Evolutionary conservation across 1,140 invertebrate genomes (phyloP), one percentile per base, ranked within the genome.

Genomic region (Bombus pascuorum): DNA sequence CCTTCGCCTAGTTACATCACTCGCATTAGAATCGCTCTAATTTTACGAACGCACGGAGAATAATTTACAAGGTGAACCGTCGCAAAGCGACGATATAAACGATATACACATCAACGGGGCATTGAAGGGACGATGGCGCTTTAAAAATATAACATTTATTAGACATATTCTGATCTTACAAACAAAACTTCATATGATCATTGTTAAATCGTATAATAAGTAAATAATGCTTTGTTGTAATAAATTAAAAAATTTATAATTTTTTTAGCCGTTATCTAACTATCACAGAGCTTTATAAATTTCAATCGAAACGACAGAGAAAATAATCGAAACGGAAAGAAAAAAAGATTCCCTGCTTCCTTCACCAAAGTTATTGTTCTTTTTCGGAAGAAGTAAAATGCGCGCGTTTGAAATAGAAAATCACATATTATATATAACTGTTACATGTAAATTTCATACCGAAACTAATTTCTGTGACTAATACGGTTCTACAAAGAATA

Each of bases 141-240:
- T 81, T 44, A 86, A 92, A 92, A 92, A 92, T 92, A 90, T 87
- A 92, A 92, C 83, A 80, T 92, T 92, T 92, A 92, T 92, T 92
- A 68, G 47, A 88, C 34, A 83, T 85, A 68, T n/a, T 87, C 57
- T 86, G 37, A 85, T 87, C 83, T 70, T 81, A 82, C 90, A 87
- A 90, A 86, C 73, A 83, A 90, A 90, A 88, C 82, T 85, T 78
- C 44, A 77, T 83, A 83, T 71, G 68, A 9, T 81, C 53, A 44
- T 34, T 53, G 28, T 37, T 42, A 37, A 62, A 79, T 79, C 15
- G 47, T n/a, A 10, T 77, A 62, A 15, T 65, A 39, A 66, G 39
- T 66, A 57, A 74, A 68, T 82, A 53, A 75, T 44, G 71, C 5
- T 32, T 70, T 44, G 47, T 39, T 62, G 44, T 72, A 75, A 74